Percentiles rank a stretch among this genome's conserved stretches.
Conservation (phyloP, 2,797 vertebrate genomes). For the Tadarida brasiliensis region DNA sequence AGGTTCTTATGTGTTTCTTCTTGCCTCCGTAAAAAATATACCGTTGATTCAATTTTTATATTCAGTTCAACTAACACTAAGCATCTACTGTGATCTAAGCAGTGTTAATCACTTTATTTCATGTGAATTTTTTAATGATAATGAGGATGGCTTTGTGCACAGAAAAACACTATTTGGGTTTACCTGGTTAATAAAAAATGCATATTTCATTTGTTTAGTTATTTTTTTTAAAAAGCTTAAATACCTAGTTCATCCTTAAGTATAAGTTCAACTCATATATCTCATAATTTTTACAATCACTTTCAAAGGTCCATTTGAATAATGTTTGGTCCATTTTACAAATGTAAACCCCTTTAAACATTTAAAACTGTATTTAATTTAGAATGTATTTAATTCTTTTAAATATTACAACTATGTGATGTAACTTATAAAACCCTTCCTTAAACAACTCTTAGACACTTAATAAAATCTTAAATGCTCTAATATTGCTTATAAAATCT, state of each 20-base stretch:
- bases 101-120: neutral
- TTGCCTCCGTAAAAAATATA: neutral
- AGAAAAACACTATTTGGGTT: neutral
- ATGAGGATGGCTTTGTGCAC: neutral
- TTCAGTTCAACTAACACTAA: neutral
- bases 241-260: neutral
- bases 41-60: neutral
- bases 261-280: neutral
- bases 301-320: neutral
- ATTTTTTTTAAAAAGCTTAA: neutral
- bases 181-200: neutral
- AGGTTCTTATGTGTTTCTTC: neutral
- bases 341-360: neutral
- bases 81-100: neutral
- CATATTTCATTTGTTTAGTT: neutral
- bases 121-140: neutral
- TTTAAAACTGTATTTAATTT: constrained; percentile 18
- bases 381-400: constrained; percentile 54
- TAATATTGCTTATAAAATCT: constrained; percentile 8
- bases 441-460: constrained; percentile 30
- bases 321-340: neutral
- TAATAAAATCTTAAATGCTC: constrained; percentile 19
- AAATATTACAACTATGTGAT: constrained; percentile 13
- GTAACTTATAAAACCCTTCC: constrained; percentile 7
- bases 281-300: neutral